Conservation (phyloP, 2,797 vertebrate genomes). For the Bucorvus abyssinicus region DNA sequence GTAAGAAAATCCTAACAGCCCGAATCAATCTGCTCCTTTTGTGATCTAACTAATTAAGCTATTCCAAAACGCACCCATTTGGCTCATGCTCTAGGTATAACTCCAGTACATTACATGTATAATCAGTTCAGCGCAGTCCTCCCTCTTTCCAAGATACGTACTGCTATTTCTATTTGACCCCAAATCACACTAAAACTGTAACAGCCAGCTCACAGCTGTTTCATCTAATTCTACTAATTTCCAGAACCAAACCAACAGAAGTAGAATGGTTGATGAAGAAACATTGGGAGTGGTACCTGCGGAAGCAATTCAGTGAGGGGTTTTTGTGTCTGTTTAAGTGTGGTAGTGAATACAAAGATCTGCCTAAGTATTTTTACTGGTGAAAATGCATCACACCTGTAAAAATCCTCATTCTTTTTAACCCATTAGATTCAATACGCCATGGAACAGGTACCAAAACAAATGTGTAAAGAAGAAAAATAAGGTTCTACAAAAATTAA, state of each 20-base stretch:
- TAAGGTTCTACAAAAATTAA: not conserved
- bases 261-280: not conserved
- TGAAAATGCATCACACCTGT: not conserved
- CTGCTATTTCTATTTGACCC: constrained; percentile 1
- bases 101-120: constrained; percentile 31
- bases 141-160: not conserved
- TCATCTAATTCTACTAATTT: not conserved
- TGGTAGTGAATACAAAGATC: not conserved
- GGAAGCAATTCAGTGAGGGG: not conserved
- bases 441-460: not conserved
- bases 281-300: not conserved
- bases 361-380: not conserved
- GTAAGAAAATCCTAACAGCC: no score
- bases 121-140: not conserved
- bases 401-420: not conserved
- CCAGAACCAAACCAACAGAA: not conserved
- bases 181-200: not conserved
- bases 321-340: not conserved
- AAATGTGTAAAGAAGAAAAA: not conserved
- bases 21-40: no score
- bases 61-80: no score
- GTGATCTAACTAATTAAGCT: no score
- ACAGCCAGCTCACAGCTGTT: not conserved
- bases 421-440: not conserved
- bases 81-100: constrained; percentile 19